Conservation (phyloP, 2,113 vertebrate genomes). For the Clinocottus analis region DNA sequence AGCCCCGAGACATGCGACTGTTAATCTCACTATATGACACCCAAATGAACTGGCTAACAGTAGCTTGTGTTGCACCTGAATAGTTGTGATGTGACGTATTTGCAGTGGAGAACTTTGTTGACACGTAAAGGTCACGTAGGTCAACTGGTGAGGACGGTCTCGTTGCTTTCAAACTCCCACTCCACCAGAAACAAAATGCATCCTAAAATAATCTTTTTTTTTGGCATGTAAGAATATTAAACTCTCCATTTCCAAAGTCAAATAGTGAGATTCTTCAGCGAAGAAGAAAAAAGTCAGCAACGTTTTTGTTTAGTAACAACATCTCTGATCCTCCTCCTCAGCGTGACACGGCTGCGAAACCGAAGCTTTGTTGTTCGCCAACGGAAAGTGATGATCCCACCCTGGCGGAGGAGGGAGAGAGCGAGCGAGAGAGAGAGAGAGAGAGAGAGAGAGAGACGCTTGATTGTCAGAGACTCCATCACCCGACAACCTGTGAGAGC, state of each 20-base stretch:
- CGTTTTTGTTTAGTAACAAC: background rate
- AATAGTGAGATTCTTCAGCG: background rate
- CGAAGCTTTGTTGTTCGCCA: slow-evolving; percentile 40
- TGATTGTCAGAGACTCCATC: slow-evolving; percentile 49
- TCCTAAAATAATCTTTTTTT: background rate
- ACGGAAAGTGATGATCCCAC: slow-evolving; percentile 24
- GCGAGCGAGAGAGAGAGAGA: background rate
- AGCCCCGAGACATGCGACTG: background rate
- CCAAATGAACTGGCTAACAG: background rate
- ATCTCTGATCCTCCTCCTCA: slow-evolving; percentile 43
- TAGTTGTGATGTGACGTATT: background rate
- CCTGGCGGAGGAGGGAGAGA: slow-evolving; percentile 14
- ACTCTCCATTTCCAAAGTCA: background rate
- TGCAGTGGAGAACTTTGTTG: background rate
- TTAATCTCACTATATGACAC: too few species aligned
- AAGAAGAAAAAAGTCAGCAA: background rate
- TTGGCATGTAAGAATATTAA: too few species aligned
- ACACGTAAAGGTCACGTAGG: background rate
- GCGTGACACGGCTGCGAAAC: slow-evolving; percentile 26
- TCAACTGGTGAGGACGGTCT: background rate
- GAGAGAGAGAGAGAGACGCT: slow-evolving; percentile 17
- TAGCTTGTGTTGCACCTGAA: background rate
- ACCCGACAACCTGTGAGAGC: slow-evolving; percentile 58
- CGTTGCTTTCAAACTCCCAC: background rate
- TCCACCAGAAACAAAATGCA: background rate